A percentile compares a stretch with the other conserved stretches of the same genome.
Conservation (phyloP, 2,888 invertebrate species). For the Drosophila pseudotakahashii region DNA sequence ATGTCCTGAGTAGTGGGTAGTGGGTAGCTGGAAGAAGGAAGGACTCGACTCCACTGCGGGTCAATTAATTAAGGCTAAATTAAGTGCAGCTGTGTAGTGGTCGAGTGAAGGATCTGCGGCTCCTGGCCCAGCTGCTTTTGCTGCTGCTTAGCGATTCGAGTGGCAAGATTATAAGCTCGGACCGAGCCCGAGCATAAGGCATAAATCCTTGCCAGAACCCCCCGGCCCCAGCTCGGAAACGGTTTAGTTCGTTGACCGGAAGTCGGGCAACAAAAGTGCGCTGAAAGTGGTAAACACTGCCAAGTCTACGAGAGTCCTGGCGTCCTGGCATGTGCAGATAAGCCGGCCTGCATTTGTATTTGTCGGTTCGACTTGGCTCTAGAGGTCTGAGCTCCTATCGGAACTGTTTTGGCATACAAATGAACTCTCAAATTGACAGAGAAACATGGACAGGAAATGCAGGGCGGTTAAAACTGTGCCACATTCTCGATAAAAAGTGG, state of each 20-base stretch:
- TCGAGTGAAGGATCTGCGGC: constrained; percentile 41
- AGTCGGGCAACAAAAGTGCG: constrained; percentile 51
- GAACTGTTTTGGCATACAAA: constrained; percentile 53
- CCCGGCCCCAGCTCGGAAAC: constrained; percentile 54
- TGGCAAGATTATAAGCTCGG: constrained; percentile 69
- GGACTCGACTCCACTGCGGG: constrained; percentile 70
- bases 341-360: constrained; percentile 63
- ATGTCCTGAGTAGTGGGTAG: too few species aligned
- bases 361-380: constrained; percentile 34
- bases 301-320: constrained; percentile 8
- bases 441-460: constrained; percentile 64
- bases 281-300: constrained; percentile 46
- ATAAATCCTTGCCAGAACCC: constrained; percentile 58
- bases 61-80: constrained; percentile 78
- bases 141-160: constrained; percentile 73
- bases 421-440: constrained; percentile 64
- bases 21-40: constrained; percentile 14
- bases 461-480: constrained; percentile 20
- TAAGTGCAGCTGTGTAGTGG: constrained; percentile 66
- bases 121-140: constrained; percentile 29
- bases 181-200: constrained; percentile 42
- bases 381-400: constrained; percentile 9
- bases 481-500: constrained; percentile 11
- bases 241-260: constrained; percentile 72
- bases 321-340: constrained; percentile 54